phyloP scores from a whole-genome alignment of 2,113 vertebrate genomes.

The Seriola rivoliana region DNA sequence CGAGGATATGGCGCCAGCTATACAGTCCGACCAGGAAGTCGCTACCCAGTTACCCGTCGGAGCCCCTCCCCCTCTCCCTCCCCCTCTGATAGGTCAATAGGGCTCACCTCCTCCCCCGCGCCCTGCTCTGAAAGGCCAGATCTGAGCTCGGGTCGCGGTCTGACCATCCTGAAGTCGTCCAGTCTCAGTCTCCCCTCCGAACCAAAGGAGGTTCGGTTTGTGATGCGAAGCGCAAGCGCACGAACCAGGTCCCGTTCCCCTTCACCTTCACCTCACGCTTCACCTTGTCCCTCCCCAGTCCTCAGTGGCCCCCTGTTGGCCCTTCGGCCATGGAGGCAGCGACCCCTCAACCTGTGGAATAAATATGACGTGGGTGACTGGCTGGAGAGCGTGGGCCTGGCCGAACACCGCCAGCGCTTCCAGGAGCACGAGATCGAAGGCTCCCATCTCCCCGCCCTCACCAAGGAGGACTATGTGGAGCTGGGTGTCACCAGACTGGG shows the following conservation, averaged over 20 bases:
- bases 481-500: slow-evolving; percentile 97
- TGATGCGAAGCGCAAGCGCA: slow-evolving; percentile 95
- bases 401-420: slow-evolving; percentile 97
- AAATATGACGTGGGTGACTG: slow-evolving; percentile 98
- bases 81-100: slow-evolving; percentile 88
- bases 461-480: slow-evolving; percentile 98
- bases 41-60: slow-evolving; percentile 94
- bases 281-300: slow-evolving; percentile 89
- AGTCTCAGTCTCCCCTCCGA: slow-evolving; percentile 97
- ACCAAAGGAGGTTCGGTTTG: slow-evolving; percentile 97
- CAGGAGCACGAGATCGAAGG: slow-evolving; percentile 99
- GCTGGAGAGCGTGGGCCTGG: slow-evolving; percentile 97
- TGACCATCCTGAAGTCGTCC: slow-evolving; percentile 98
- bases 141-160: slow-evolving; percentile 75
- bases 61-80: slow-evolving; percentile 94
- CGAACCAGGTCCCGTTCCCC: slow-evolving; percentile 95
- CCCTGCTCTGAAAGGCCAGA: slow-evolving; percentile 73
- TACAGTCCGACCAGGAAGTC: slow-evolving; percentile 94
- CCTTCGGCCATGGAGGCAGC: slow-evolving; percentile 95
- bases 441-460: slow-evolving; percentile 94
- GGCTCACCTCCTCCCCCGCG: slow-evolving; percentile 80
- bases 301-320: slow-evolving; percentile 88
- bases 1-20: slow-evolving; percentile 93
- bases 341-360: slow-evolving; percentile 95
- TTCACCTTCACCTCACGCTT: slow-evolving; percentile 91